Evolutionary conservation across 2,113 vertebrate species (phyloP).

Genomic region (Lipotes vexillifer): DNA sequence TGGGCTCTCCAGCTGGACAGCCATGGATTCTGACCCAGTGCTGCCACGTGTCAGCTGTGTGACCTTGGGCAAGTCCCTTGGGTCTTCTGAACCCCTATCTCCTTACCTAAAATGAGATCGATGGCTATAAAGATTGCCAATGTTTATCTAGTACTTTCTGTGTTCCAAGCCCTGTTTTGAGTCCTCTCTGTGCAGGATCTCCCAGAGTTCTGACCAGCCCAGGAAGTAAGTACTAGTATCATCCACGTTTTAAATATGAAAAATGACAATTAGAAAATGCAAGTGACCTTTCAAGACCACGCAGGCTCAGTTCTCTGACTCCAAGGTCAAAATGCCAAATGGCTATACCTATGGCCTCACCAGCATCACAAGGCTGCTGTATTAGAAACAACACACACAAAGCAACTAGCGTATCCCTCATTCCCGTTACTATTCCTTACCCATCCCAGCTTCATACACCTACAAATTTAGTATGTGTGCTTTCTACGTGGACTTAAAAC

Average conservation of each 20-base stretch:
- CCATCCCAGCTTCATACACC: not conserved
- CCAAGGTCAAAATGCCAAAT: not conserved
- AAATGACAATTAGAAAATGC: not conserved
- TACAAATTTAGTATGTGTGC: not conserved
- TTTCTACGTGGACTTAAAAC: not conserved
- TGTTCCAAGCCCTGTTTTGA: not conserved
- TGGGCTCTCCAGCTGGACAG: not conserved
- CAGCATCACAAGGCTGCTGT: not conserved
- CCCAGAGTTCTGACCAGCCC: not conserved
- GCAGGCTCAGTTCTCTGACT: not conserved
- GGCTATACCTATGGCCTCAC: not conserved
- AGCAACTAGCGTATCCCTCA: accelerated
- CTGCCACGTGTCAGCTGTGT: not conserved
- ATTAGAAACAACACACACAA: not conserved
- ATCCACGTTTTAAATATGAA: not conserved
- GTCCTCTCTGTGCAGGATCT: not conserved
- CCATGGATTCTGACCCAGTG: not conserved
- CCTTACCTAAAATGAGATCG: not conserved
- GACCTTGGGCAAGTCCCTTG: not conserved
- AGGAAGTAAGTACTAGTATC: no score
- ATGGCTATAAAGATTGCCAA: not conserved
- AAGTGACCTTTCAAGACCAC: constrained; percentile 13
- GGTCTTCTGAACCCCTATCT: not conserved
- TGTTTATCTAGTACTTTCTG: not conserved
- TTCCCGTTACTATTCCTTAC: accelerated